A percentile compares a stretch with the other conserved stretches of the same genome.
phyloP scores from a whole-genome alignment of 1,140 invertebrate species.

The Asobara japonica region DNA sequence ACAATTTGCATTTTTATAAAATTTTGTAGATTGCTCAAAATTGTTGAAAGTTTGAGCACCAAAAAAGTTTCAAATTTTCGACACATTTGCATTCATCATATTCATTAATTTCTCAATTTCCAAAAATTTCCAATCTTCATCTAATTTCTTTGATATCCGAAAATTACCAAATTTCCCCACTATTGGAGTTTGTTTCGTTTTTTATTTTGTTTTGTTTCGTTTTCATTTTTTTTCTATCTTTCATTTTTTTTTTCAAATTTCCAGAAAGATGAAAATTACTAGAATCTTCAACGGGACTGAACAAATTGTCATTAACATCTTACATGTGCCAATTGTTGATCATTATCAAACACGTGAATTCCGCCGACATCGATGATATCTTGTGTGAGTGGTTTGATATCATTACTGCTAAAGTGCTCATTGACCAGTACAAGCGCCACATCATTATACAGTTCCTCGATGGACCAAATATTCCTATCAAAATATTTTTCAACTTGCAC shows the following conservation, averaged over 20 bases:
- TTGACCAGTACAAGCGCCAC: constrained; percentile 69
- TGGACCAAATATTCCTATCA: constrained; percentile 58
- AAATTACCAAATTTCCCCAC: too few relatives aligned
- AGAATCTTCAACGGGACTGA: neutral
- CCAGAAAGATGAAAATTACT: neutral
- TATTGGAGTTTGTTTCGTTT: too few relatives aligned
- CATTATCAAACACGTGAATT: constrained; percentile 62
- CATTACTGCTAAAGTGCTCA: constrained; percentile 66
- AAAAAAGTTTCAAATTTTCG: too few relatives aligned
- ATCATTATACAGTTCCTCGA: constrained; percentile 44
- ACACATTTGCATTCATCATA: too few relatives aligned
- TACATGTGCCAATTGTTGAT: constrained; percentile 40
- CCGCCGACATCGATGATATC: constrained; percentile 71
- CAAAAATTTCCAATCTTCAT: too few relatives aligned
- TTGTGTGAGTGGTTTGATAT: constrained; percentile 62
- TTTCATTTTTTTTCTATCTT: too few relatives aligned
- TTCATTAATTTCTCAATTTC: too few relatives aligned
- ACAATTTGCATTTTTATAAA: too few relatives aligned
- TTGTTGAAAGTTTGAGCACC: too few relatives aligned
- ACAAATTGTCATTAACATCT: constrained; percentile 31
- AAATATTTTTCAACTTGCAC: constrained; percentile 62
- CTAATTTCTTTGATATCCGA: too few relatives aligned
- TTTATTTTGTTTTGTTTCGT: too few relatives aligned
- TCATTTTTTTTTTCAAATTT: neutral
- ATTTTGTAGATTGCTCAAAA: too few relatives aligned